phyloP scores from a whole-genome alignment of 2,113 vertebrate species.

The Procapra przewalskii region DNA sequence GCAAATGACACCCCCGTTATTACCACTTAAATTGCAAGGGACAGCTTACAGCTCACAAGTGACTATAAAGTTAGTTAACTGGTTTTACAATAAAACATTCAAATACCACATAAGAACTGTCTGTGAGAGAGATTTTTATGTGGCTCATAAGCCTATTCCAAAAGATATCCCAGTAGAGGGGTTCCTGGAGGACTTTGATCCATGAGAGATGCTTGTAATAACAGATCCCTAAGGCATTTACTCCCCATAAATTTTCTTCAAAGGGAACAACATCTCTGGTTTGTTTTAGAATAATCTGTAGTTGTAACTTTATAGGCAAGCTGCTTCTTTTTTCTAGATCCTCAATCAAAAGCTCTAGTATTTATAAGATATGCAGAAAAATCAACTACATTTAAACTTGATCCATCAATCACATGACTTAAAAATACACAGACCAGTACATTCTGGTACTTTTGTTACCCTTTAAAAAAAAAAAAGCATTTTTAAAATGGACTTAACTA shows the following conservation, averaged over 20 bases:
- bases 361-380: neutral
- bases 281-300: conserved; percentile 32
- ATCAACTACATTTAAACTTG: neutral
- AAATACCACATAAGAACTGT: neutral
- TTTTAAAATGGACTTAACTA: neutral
- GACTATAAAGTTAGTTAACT: conserved; percentile 23
- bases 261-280: conserved; percentile 27
- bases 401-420: neutral
- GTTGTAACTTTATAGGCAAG: neutral
- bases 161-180: neutral
- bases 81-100: conserved; percentile 43
- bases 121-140: neutral
- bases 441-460: neutral
- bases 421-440: neutral
- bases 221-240: conserved; percentile 1
- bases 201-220: neutral
- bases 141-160: neutral
- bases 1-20: conserved; percentile 25
- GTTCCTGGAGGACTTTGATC: neutral
- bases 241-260: conserved; percentile 44
- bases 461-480: neutral
- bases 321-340: conserved; percentile 39
- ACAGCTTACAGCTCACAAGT: neutral
- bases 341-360: neutral
- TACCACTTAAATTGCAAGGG: neutral